These are phyloP conservation scores for Cryptotis parvus DNA, from an alignment of 2,113 vertebrate genomes.

Conservation along the genomic window DNA sequence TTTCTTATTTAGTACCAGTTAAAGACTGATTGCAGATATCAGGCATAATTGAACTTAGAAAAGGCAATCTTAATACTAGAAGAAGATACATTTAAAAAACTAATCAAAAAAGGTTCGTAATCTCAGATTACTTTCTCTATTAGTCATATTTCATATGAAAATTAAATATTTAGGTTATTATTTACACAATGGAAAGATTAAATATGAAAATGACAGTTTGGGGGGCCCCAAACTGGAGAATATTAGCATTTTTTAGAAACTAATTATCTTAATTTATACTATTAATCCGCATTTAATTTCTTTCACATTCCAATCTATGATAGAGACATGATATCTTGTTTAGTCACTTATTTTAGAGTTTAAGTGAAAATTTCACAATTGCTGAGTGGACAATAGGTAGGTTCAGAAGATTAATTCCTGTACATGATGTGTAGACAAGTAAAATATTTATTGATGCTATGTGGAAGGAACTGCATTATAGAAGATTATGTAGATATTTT, in stretches of 20 bases:
- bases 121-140: too few species aligned
- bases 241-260: neutral
- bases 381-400: neutral
- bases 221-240: neutral
- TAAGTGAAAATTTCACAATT: neutral
- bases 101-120: too few species aligned
- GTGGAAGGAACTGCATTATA: neutral
- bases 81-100: slow-evolving; percentile 10
- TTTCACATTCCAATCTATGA: neutral
- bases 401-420: neutral
- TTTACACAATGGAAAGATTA: neutral
- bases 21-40: neutral
- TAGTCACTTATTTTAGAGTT: neutral
- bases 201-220: neutral
- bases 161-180: neutral
- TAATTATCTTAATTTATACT: neutral
- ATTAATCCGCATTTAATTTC: neutral
- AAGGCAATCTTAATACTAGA: neutral
- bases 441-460: neutral
- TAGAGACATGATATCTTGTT: neutral
- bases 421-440: neutral
- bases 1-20: too few species aligned
- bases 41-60: neutral
- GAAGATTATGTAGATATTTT: neutral
- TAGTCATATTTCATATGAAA: neutral